phyloP scores from a whole-genome alignment of 1,140 invertebrate genomes.

The Ips typographus region DNA sequence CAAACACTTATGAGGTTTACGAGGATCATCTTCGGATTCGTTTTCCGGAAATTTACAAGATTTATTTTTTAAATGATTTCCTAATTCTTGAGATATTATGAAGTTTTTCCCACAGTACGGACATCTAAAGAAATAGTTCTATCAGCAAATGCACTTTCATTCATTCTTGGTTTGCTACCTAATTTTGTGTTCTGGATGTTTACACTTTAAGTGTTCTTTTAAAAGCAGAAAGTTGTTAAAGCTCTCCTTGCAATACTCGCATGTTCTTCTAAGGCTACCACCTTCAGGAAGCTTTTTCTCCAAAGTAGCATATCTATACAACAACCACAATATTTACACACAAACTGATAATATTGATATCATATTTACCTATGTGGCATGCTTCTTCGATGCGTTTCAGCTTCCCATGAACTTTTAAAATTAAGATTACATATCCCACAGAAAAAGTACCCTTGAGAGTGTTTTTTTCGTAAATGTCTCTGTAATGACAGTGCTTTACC shows the following conservation, averaged over 20 bases:
- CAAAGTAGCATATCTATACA: constrained; percentile 18
- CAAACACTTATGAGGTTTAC: constrained; percentile 49
- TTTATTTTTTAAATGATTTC: constrained; percentile 64
- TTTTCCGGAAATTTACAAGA: constrained; percentile 54
- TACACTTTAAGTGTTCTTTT: constrained; percentile 65
- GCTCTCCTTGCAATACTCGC: constrained; percentile 61
- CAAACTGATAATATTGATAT: neutral
- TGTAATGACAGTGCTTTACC: constrained; percentile 65
- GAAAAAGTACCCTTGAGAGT: constrained; percentile 61
- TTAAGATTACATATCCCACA: constrained; percentile 67
- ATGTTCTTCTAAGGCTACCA: constrained; percentile 53
- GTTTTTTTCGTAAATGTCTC: constrained; percentile 61
- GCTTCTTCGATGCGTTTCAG: constrained; percentile 66
- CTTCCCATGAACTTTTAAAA: constrained; percentile 63
- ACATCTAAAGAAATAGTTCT: constrained; percentile 55
- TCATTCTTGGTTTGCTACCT: constrained; percentile 48
- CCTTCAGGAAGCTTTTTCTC: constrained; percentile 39
- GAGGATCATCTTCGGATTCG: neutral
- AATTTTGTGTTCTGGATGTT: constrained; percentile 61
- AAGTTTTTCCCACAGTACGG: constrained; percentile 68
- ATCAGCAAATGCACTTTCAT: constrained; percentile 13
- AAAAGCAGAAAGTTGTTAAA: constrained; percentile 60
- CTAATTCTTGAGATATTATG: constrained; percentile 69
- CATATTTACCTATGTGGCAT: constrained; percentile 58
- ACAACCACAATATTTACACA: neutral